Conservation (phyloP, 2,888 invertebrate genomes). For the Sicus ferrugineus region DNA sequence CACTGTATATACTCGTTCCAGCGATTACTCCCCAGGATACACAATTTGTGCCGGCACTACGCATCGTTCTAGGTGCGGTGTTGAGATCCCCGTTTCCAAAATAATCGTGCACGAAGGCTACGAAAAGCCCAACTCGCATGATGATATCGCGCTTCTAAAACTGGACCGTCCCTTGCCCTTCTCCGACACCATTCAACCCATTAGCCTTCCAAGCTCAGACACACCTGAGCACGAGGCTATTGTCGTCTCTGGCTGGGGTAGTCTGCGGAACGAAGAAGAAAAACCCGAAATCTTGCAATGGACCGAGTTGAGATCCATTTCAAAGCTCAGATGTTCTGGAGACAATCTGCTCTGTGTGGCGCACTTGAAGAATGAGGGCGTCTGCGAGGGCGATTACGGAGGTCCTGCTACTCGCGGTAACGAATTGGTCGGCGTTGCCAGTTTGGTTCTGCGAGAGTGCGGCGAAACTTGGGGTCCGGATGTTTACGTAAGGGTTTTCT, state of each 20-base stretch:
- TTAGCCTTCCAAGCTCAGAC: constrained; percentile 43
- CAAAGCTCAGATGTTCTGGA: not conserved
- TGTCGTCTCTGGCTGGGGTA: constrained; percentile 57
- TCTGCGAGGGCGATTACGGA: not conserved
- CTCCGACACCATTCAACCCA: constrained; percentile 42
- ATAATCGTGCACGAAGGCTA: too few species aligned
- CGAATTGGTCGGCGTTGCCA: not conserved
- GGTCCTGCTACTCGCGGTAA: not conserved
- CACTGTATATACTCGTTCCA: too few species aligned
- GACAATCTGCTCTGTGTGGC: constrained; percentile 36
- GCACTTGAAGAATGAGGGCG: not conserved
- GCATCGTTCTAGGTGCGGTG: too few species aligned
- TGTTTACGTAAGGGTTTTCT: not conserved
- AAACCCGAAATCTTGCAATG: not conserved
- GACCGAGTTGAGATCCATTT: not conserved
- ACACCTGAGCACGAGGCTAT: constrained; percentile 44
- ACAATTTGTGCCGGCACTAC: too few species aligned
- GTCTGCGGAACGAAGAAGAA: constrained; percentile 34
- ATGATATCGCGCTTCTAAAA: constrained; percentile 54
- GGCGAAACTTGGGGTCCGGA: not conserved
- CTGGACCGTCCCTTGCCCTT: constrained; percentile 44
- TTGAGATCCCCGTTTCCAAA: too few species aligned
- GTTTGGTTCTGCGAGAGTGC: not conserved
- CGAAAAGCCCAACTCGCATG: too few species aligned
- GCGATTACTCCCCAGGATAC: too few species aligned